phyloP scores from a whole-genome alignment of 2,888 invertebrate genomes.

The Chaetogeoica ovagalla region DNA sequence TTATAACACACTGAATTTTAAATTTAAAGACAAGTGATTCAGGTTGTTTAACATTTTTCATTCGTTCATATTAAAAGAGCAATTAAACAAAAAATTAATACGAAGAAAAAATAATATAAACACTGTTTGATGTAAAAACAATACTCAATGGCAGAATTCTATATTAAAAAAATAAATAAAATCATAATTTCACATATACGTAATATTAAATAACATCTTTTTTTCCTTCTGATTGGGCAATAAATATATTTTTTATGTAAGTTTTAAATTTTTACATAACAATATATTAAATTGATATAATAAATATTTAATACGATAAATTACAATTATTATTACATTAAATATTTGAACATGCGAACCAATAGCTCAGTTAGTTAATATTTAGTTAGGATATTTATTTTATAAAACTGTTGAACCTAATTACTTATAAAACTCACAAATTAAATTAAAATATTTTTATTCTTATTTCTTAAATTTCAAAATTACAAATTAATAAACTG shows the following conservation, averaged over 20 bases:
- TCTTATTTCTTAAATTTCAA: not conserved
- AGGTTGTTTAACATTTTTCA: conserved; percentile 5
- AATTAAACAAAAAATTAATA: conserved; percentile 7
- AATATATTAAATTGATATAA: not conserved
- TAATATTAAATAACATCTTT: conserved; percentile 1
- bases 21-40: not conserved
- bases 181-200: not conserved
- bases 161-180: not conserved
- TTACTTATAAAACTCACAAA: not conserved
- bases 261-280: not conserved
- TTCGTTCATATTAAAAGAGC: not conserved
- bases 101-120: not conserved
- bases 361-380: not conserved
- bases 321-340: not conserved
- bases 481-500: not conserved
- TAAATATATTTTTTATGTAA: not conserved
- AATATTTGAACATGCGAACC: not conserved
- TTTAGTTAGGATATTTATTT: no score
- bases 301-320: not conserved
- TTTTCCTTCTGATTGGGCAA: not conserved
- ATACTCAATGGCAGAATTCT: not conserved
- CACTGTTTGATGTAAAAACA: not conserved
- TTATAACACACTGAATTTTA: conserved; percentile 12
- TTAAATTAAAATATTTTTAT: not conserved
- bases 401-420: no score